These are phyloP conservation scores for Coenobita brevimanus DNA, from an alignment of 1,140 invertebrate genomes.

Conservation along the genomic window DNA sequence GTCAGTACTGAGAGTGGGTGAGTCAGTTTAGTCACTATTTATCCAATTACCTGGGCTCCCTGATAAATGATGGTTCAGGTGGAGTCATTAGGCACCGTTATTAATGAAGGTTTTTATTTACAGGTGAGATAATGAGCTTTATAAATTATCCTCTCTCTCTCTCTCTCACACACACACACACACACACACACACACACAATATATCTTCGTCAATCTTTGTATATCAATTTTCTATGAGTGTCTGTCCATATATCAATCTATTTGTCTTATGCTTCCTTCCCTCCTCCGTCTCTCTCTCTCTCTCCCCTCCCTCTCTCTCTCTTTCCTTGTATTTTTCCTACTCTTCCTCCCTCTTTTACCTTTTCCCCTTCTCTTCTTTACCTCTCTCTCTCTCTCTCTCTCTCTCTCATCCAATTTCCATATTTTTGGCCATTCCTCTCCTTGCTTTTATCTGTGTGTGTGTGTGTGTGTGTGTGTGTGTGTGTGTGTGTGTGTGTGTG, in stretches of 20 bases:
- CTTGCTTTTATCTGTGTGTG: no score
- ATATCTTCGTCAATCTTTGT: background rate
- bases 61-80: no score
- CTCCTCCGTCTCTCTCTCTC: background rate
- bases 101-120: no score
- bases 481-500: background rate
- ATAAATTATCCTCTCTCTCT: conserved; percentile 4
- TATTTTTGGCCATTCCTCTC: no score
- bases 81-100: no score
- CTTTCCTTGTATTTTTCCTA: background rate
- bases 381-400: no score
- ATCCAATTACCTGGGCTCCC: no score
- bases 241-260: background rate
- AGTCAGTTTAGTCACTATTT: no score
- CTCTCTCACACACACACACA: conserved; percentile 5
- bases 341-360: background rate
- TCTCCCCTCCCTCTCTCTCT: conserved; percentile 1
- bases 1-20: no score
- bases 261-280: background rate
- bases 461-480: background rate
- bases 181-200: background rate
- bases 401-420: no score
- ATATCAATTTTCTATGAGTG: background rate
- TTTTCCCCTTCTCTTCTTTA: no score
- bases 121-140: no score